phyloP scores from a whole-genome alignment of 35 echinoderm and acorn worm genomes.

The Lytechinus pictus region DNA sequence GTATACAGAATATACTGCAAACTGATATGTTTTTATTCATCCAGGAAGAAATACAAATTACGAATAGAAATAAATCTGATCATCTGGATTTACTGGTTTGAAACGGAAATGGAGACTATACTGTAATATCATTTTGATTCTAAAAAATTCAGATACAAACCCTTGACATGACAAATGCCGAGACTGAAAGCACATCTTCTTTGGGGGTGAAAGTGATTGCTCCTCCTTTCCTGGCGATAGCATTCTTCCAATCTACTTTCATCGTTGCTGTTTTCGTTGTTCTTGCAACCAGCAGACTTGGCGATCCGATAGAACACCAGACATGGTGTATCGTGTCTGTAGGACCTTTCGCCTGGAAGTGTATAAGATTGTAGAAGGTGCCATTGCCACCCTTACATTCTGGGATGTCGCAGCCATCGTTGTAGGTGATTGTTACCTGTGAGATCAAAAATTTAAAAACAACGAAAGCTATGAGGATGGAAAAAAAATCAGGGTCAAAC shows the following conservation, averaged over 20 bases:
- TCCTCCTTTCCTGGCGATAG: not conserved
- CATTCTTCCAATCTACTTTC: slow-evolving; percentile 60
- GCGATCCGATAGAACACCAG: slow-evolving; percentile 75
- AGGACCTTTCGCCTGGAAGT: slow-evolving; percentile 53
- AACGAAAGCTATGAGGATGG: not conserved
- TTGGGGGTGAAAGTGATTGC: slow-evolving; percentile 47
- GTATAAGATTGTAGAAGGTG: slow-evolving; percentile 59
- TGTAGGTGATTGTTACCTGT: slow-evolving; percentile 70
- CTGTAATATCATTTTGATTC: not conserved
- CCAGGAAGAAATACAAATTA: too few species aligned
- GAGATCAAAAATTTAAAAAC: not conserved
- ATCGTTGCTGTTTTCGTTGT: slow-evolving; percentile 47
- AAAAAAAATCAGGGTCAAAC: too few species aligned
- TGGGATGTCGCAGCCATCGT: slow-evolving; percentile 63
- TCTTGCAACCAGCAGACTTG: slow-evolving; percentile 55
- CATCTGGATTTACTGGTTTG: too few species aligned
- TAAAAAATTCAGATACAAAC: not conserved
- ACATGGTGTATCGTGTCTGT: slow-evolving; percentile 70
- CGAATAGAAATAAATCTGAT: too few species aligned
- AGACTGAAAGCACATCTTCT: slow-evolving; percentile 47
- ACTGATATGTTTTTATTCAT: too few species aligned
- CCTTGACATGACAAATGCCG: slow-evolving; percentile 67
- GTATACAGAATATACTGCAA: too few species aligned
- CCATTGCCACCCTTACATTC: slow-evolving; percentile 28
- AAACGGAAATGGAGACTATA: too few species aligned